These are phyloP conservation scores for Neodon shergylaensis DNA, from an alignment of 2,113 vertebrate genomes.

Conservation along the genomic window DNA sequence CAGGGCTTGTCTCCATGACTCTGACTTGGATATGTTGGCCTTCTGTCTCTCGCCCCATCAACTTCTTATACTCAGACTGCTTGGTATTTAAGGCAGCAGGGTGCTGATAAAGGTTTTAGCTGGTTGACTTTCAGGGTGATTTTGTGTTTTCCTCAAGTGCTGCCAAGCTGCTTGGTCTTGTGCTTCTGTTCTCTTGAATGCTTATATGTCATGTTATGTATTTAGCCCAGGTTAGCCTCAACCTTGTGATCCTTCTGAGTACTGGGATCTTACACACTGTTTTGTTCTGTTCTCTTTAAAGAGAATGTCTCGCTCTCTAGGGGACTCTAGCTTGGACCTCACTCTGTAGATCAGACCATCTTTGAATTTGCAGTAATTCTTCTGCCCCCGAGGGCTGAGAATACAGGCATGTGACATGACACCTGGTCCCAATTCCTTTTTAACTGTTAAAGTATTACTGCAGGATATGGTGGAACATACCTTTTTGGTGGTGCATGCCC, in stretches of 20 bases:
- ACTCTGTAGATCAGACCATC: background rate
- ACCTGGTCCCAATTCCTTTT: background rate
- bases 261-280: background rate
- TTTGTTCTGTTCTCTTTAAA: background rate
- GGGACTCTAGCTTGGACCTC: background rate
- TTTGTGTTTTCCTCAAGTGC: background rate
- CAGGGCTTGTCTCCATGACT: background rate
- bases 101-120: background rate
- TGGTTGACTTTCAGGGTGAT: background rate
- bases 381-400: background rate
- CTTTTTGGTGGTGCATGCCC: background rate
- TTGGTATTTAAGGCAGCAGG: background rate
- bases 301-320: background rate
- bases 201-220: background rate
- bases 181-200: no score
- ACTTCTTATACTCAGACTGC: background rate
- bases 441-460: background rate
- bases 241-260: background rate
- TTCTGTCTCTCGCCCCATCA: background rate
- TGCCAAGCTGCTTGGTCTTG: background rate
- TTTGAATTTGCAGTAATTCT: background rate
- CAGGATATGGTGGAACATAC: background rate
- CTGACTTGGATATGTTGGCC: background rate
- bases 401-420: background rate
- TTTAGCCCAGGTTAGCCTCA: background rate